Percentiles rank a stretch among this genome's conserved stretches.
phyloP scores from a whole-genome alignment of 2,113 vertebrate species.

The Elachura formosa region DNA sequence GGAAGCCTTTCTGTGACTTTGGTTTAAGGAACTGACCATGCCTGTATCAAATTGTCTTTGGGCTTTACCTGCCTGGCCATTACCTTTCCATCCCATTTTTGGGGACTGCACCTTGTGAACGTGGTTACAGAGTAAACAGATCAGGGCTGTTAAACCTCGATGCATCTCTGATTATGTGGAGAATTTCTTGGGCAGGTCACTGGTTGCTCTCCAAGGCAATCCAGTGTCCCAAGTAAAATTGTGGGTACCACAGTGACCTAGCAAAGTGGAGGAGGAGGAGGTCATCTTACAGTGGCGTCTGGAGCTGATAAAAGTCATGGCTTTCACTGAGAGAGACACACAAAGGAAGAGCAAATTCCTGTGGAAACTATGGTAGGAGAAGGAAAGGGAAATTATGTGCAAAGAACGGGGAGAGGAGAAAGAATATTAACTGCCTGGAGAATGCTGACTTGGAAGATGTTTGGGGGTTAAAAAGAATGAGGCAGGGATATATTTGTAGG shows the following conservation, averaged over 20 bases:
- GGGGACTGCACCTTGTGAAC: neutral
- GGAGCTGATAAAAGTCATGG: neutral
- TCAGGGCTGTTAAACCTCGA: neutral
- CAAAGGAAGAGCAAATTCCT: neutral
- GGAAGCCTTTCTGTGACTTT: neutral
- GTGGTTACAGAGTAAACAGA: neutral
- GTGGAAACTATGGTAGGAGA: neutral
- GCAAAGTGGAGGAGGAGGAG: neutral
- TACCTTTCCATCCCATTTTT: neutral
- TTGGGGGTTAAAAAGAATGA: neutral
- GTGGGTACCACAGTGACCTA: neutral
- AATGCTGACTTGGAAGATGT: neutral
- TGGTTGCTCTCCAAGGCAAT: conserved; percentile 18
- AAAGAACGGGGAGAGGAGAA: neutral
- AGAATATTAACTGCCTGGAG: neutral
- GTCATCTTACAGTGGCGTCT: neutral
- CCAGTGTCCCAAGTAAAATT: neutral
- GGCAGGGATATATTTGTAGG: neutral
- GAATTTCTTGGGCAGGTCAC: neutral
- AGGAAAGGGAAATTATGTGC: neutral
- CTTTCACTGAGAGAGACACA: neutral
- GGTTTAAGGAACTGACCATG: neutral
- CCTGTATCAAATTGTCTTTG: neutral
- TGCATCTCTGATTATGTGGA: neutral
- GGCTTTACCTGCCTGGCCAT: neutral